These are phyloP conservation scores for Drosophila phalerata DNA, from an alignment of 2,888 invertebrate genomes.

Conservation along the genomic window DNA sequence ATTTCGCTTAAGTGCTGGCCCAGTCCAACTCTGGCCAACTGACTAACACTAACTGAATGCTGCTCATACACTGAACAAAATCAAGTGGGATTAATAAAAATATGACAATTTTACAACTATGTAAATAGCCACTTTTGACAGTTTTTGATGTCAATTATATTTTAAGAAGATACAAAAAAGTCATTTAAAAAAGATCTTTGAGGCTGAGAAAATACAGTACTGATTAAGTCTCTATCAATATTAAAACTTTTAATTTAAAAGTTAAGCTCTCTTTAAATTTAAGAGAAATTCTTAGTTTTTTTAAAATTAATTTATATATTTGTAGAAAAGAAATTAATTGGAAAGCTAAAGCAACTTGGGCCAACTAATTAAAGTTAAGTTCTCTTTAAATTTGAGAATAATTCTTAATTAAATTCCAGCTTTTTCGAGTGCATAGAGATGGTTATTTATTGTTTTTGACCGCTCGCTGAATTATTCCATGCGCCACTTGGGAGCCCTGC, in stretches of 20 bases:
- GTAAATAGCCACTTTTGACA: no score
- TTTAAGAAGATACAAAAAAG: no score
- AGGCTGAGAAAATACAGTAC: no score
- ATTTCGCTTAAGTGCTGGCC: constrained; percentile 68
- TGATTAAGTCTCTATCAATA: no score
- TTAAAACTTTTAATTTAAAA: no score
- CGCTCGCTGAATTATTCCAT: constrained; percentile 56
- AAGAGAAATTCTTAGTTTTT: not conserved
- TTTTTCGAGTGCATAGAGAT: constrained; percentile 37
- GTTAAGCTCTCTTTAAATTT: not conserved
- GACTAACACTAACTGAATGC: constrained; percentile 39
- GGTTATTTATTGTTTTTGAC: constrained; percentile 46
- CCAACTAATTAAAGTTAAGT: not conserved
- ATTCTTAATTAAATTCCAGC: constrained; percentile 1
- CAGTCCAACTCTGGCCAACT: constrained; percentile 34
- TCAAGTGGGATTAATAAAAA: not conserved
- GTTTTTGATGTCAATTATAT: no score
- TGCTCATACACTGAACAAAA: constrained; percentile 39
- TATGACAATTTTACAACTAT: not conserved
- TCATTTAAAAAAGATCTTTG: no score
- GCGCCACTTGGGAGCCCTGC: constrained; percentile 40
- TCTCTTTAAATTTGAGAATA: no score
- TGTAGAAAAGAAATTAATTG: no score
- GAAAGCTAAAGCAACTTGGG: no score
- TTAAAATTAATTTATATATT: no score